Conservation (phyloP, 2,888 invertebrate species). For the Apamea anceps region DNA sequence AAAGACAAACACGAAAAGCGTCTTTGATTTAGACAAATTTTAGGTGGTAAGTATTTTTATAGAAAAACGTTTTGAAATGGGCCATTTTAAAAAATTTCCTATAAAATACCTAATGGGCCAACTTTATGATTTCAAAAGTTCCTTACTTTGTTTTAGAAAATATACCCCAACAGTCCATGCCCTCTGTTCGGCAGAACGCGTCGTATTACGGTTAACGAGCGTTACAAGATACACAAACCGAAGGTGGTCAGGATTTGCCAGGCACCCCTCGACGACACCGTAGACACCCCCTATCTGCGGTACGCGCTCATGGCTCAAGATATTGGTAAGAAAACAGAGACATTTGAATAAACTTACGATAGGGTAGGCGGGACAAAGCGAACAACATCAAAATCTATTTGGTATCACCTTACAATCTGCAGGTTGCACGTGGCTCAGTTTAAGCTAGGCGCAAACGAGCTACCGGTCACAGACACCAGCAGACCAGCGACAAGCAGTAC, state of each 20-base stretch:
- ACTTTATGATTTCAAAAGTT: neutral
- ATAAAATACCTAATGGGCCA: neutral
- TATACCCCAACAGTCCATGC: constrained; percentile 79
- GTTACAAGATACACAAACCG: constrained; percentile 47
- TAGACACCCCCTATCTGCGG: constrained; percentile 76
- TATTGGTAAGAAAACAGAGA: constrained; percentile 71
- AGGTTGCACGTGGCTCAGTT: too few relatives aligned
- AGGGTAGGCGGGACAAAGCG: too few relatives aligned
- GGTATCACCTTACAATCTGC: too few relatives aligned
- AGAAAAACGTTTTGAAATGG: neutral
- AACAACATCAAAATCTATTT: too few relatives aligned
- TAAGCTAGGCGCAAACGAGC: too few relatives aligned
- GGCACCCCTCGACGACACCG: constrained; percentile 77
- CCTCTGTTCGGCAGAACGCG: constrained; percentile 74
- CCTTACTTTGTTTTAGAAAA: constrained; percentile 70
- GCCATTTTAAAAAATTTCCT: neutral
- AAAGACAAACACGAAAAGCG: too few relatives aligned
- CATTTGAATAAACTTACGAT: neutral
- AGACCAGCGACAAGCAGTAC: too few relatives aligned
- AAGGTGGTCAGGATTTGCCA: constrained; percentile 79
- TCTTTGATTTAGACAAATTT: neutral
- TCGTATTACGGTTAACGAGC: constrained; percentile 69
- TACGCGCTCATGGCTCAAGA: constrained; percentile 73
- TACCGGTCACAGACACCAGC: too few relatives aligned
- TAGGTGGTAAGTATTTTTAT: neutral